Evolutionary conservation across 37 sponge, comb jelly and placozoan species (phyloP), one percentile per base, ranked within the genome.

Genomic region (Halisarca cf. caerulea): DNA sequence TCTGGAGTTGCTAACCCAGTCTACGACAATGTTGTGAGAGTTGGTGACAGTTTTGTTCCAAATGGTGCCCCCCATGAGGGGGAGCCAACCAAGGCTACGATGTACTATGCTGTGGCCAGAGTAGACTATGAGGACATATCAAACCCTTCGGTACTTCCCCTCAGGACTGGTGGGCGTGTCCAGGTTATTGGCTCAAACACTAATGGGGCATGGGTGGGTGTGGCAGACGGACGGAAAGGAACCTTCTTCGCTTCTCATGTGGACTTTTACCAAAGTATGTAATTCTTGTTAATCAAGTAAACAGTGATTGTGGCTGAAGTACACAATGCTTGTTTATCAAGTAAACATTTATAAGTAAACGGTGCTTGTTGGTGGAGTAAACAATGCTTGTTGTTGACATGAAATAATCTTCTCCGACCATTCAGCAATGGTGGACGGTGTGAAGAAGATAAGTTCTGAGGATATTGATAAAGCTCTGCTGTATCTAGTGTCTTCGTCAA

Each of bases 231-330:
- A 4, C 80, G 33, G 42, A 85, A 59, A 28, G 92, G 92, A 1
- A 70, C 77, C 40, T 91, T 91, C 79, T 41, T 84, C 53, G 82
- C 83, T 34, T 39, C 88, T 45, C 88, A 92, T 40, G 86, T 83
- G 3, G 35, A 59, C n/a, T 82, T 88, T 24, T 86, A 79, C 43
- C 58, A 32, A 58, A 86, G 83, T 83, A 24, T 3, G 36, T 20
- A n/a, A 55, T 55, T 55, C 17, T 20, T 17, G 57, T 20, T 55
- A 20, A 20, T 55, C 57, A 11, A 55, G 11, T 55, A 55, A 55
- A n/a, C n/a, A n/a, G n/a, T n/a, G n/a, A n/a, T n/a, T n/a, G n/a
- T n/a, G n/a, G n/a, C n/a, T n/a, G n/a, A n/a, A n/a, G n/a, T n/a
- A n/a, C n/a, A n/a, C n/a, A n/a, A n/a, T n/a, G n/a, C n/a, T n/a